Conservation (phyloP, 2,113 vertebrate species). For the Rhizomys pruinosus region DNA sequence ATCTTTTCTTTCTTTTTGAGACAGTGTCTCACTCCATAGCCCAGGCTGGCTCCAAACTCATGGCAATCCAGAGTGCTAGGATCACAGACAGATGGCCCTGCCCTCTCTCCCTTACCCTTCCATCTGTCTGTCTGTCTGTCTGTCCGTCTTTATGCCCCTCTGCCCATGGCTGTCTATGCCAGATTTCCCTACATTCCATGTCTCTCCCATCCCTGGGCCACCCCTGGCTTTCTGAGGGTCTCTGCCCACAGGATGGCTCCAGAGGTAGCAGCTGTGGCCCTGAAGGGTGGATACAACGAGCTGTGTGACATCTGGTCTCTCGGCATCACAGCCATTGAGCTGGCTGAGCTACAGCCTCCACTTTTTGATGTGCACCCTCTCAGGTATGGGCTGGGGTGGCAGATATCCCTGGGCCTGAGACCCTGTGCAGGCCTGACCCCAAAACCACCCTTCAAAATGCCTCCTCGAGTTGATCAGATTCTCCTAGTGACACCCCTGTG, state of each 20-base stretch:
- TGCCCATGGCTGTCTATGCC: background rate
- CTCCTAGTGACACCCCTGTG: background rate
- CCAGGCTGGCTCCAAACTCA: background rate
- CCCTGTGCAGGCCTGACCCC: background rate
- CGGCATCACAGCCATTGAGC: conserved; percentile 94
- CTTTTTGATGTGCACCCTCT: conserved; percentile 94
- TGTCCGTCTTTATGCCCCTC: background rate
- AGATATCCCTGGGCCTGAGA: background rate
- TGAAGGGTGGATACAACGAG: conserved; percentile 95
- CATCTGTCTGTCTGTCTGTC: no score
- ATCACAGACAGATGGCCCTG: background rate
- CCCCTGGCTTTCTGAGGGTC: conserved; percentile 42
- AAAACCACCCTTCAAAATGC: background rate
- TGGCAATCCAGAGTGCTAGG: background rate
- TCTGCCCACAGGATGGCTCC: conserved; percentile 92
- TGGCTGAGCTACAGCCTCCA: conserved; percentile 93
- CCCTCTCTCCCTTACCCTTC: no score
- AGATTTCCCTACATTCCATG: background rate
- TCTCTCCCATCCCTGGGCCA: background rate
- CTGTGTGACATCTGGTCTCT: conserved; percentile 95
- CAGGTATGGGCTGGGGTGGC: conserved; percentile 82
- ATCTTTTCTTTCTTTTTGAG: background rate
- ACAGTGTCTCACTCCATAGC: background rate
- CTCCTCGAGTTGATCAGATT: background rate
- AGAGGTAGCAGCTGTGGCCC: conserved; percentile 94